Evolutionary conservation across 2,888 invertebrate genomes (phyloP).

Genomic region (Drosophila vallismaia): DNA sequence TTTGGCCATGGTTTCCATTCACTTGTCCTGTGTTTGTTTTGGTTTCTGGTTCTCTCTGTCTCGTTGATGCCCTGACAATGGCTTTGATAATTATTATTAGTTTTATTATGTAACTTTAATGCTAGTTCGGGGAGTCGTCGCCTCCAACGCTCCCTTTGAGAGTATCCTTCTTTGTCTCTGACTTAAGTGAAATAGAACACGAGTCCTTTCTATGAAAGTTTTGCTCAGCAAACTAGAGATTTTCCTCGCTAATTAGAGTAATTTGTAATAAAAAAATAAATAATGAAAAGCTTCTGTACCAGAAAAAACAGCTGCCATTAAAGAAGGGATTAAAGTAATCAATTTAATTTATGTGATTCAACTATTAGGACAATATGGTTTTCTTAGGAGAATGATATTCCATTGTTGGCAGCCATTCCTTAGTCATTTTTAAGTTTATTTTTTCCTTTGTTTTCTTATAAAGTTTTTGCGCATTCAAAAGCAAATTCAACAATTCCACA

Average conservation of each 20-base stretch:
- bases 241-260: conserved; percentile 55
- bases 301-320: too few relatives aligned
- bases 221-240: conserved; percentile 5
- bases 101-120: conserved; percentile 79
- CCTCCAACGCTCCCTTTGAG: conserved; percentile 30
- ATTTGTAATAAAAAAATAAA: conserved; percentile 6
- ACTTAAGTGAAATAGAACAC: conserved; percentile 20
- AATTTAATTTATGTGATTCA: not conserved
- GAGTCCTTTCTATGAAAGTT: conserved; percentile 8
- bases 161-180: conserved; percentile 6
- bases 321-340: not conserved
- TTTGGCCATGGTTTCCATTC: conserved; percentile 25
- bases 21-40: conserved; percentile 33
- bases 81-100: conserved; percentile 80
- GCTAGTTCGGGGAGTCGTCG: conserved; percentile 46
- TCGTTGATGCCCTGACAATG: conserved; percentile 68
- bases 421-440: not conserved
- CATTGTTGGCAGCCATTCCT: conserved; percentile 4
- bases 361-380: not conserved
- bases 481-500: conserved; percentile 33
- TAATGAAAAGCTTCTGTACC: not conserved
- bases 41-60: conserved; percentile 40
- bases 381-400: not conserved
- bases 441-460: conserved; percentile 1
- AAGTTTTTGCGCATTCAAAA: conserved; percentile 14